A percentile compares a stretch with the other conserved stretches of the same genome.
phyloP scores from a whole-genome alignment of 2,797 vertebrate species.

The Sibirionetta formosa region DNA sequence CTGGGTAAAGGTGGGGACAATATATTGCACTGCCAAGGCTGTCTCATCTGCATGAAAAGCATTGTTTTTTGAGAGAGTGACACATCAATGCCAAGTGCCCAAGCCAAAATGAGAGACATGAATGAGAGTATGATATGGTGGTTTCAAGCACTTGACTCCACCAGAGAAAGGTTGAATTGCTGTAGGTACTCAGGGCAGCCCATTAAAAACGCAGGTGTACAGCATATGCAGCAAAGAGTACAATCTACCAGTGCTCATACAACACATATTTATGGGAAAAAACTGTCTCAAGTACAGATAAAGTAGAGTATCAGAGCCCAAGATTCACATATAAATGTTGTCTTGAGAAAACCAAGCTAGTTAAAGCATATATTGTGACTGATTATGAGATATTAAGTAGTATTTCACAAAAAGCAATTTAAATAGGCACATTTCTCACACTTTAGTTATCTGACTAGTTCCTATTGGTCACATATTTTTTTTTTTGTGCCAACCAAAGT shows the following conservation, averaged over 20 bases:
- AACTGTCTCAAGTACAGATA: not conserved
- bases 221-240: not conserved
- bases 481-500: not conserved
- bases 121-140: not conserved
- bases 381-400: not conserved
- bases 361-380: not conserved
- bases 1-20: slow-evolving; percentile 8
- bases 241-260: not conserved
- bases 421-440: not conserved
- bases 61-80: slow-evolving; percentile 42
- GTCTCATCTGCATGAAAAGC: slow-evolving; percentile 10
- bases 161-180: not conserved
- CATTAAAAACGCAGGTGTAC: not conserved
- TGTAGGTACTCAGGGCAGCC: not conserved
- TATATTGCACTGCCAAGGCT: not conserved
- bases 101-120: slow-evolving; percentile 46
- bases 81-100: not conserved
- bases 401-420: not conserved
- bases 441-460: not conserved
- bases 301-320: not conserved
- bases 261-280: not conserved
- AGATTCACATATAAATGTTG: not conserved
- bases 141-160: not conserved
- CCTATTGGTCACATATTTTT: not conserved
- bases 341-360: not conserved